Percentiles rank a stretch among this genome's conserved stretches.
Evolutionary conservation across 2,888 invertebrate genomes (phyloP).

Genomic region (Drosophila borealis): DNA sequence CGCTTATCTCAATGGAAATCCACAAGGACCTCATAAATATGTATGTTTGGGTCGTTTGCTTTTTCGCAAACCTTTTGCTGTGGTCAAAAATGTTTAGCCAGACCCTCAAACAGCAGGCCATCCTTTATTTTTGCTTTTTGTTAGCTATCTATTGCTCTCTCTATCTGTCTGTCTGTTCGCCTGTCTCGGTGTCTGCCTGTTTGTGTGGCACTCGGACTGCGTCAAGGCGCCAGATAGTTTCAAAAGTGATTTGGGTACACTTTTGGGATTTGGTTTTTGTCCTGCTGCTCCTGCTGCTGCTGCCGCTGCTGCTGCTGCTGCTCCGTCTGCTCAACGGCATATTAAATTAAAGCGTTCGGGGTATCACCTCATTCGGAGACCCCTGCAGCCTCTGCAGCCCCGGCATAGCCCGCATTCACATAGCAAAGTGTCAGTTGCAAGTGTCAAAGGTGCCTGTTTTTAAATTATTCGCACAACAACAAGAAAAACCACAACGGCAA

Average conservation of each 20-base stretch:
- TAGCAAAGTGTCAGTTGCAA: constrained; percentile 75
- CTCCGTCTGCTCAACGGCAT: constrained; percentile 70
- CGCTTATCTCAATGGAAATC: constrained; percentile 77
- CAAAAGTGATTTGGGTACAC: constrained; percentile 81
- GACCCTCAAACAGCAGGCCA: constrained; percentile 28
- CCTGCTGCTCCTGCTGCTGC: constrained; percentile 7
- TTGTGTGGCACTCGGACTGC: constrained; percentile 42
- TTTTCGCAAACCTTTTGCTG: constrained; percentile 62
- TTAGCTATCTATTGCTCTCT: constrained; percentile 2
- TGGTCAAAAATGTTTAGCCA: constrained; percentile 68
- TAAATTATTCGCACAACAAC: constrained; percentile 64
- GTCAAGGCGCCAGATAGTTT: constrained; percentile 78
- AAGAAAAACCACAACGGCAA: constrained; percentile 11
- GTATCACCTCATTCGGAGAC: constrained; percentile 54
- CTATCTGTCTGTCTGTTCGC: background rate
- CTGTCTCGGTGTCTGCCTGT: constrained; percentile 21
- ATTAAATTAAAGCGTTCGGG: constrained; percentile 76
- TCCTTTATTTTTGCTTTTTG: constrained; percentile 7
- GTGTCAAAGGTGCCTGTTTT: constrained; percentile 80
- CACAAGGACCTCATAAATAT: constrained; percentile 80
- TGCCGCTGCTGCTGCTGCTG: no score
- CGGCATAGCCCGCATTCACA: background rate
- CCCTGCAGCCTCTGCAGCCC: background rate
- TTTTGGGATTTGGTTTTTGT: constrained; percentile 72
- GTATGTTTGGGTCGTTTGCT: constrained; percentile 56